A percentile compares a stretch with the other conserved stretches of the same genome.
phyloP scores from a whole-genome alignment of 2,888 invertebrate genomes.

The Anthophora plumipes region DNA sequence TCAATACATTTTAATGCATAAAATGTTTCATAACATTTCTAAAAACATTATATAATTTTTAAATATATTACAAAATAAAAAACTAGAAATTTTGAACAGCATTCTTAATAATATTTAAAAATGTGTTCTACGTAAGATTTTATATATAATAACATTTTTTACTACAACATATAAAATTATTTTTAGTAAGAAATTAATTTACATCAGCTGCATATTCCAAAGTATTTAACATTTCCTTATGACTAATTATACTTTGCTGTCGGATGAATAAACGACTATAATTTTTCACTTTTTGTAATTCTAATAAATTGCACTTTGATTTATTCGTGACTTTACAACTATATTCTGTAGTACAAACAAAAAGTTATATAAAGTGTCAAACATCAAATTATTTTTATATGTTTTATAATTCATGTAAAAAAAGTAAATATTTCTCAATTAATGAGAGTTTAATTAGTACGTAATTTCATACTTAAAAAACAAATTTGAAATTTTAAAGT shows the following conservation, averaged over 20 bases:
- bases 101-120: not conserved
- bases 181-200: conserved; percentile 11
- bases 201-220: conserved; percentile 40
- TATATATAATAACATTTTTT: not conserved
- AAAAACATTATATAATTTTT: conserved; percentile 7
- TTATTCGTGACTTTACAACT: not conserved
- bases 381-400: not conserved
- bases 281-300: conserved; percentile 14
- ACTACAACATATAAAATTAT: conserved; percentile 2
- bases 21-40: conserved; percentile 52
- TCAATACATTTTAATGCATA: conserved; percentile 59
- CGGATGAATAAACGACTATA: conserved; percentile 20
- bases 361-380: not conserved
- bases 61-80: not conserved
- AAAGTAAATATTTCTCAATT: conserved; percentile 2
- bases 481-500: conserved; percentile 27
- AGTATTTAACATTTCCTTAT: conserved; percentile 38
- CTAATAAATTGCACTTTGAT: not conserved
- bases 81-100: no score
- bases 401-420: not conserved
- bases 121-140: not conserved
- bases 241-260: conserved; percentile 39
- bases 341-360: conserved; percentile 22
- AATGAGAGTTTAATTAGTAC: not conserved
- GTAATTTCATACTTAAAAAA: not conserved